phyloP scores from a whole-genome alignment of 1,140 invertebrate genomes.

The Drosophila pachea region DNA sequence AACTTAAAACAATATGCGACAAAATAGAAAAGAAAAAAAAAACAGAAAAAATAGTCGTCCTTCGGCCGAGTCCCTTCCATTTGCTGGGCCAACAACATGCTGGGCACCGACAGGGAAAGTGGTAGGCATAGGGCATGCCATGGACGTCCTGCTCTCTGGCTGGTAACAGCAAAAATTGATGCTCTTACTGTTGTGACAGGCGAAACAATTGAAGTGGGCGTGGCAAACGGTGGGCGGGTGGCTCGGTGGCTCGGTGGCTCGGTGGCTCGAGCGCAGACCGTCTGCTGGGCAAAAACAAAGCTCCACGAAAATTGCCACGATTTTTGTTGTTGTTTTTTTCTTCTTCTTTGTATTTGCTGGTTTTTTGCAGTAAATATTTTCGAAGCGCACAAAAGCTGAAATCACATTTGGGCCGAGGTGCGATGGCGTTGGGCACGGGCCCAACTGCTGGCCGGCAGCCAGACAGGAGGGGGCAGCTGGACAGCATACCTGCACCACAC shows the following conservation, averaged over 20 bases:
- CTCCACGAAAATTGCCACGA: slow-evolving; percentile 33
- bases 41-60: too few species aligned
- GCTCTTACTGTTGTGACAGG: slow-evolving; percentile 35
- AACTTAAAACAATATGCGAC: slow-evolving; percentile 9
- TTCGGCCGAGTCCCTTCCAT: too few species aligned
- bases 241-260: not conserved
- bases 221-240: slow-evolving; percentile 13
- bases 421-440: not conserved
- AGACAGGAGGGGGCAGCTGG: not conserved
- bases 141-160: not conserved
- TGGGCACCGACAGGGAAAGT: too few species aligned
- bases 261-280: slow-evolving; percentile 15
- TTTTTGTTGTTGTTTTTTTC: slow-evolving; percentile 10
- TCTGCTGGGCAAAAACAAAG: slow-evolving; percentile 38
- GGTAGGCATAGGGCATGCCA: not conserved
- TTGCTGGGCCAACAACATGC: too few species aligned
- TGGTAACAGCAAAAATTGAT: slow-evolving; percentile 19
- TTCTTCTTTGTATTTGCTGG: slow-evolving; percentile 6
- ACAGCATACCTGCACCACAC: not conserved
- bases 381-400: slow-evolving; percentile 40
- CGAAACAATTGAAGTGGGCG: slow-evolving; percentile 43
- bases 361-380: slow-evolving; percentile 42
- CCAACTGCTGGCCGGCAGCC: not conserved
- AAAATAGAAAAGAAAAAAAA: not conserved
- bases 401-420: slow-evolving; percentile 36